Percentiles rank a stretch among this genome's conserved stretches.
Conservation (phyloP, 2,888 invertebrate genomes). For the Bedellia somnulentella region DNA sequence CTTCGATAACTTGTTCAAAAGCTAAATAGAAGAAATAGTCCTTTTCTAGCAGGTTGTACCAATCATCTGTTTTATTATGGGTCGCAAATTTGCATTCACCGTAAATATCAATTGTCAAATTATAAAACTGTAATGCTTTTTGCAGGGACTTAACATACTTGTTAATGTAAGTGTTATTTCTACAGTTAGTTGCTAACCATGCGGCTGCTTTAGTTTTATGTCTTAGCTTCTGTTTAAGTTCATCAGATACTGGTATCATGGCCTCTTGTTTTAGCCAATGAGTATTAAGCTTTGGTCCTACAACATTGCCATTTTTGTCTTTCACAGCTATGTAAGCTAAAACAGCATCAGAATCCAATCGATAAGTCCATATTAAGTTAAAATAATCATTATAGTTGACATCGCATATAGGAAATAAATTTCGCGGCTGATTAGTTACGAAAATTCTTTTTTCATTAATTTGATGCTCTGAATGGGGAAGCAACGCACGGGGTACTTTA, state of each 20-base stretch:
- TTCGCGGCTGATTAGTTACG: too few relatives aligned
- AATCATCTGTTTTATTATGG: slow-evolving; percentile 15
- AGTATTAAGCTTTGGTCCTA: slow-evolving; percentile 21
- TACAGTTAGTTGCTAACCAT: slow-evolving; percentile 31
- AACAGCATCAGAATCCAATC: slow-evolving; percentile 20
- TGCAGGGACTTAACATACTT: slow-evolving; percentile 16
- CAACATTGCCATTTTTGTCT: slow-evolving; percentile 14
- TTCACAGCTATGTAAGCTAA: slow-evolving; percentile 22
- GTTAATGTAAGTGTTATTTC: slow-evolving; percentile 16
- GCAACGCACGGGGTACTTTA: too few relatives aligned
- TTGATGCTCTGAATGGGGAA: too few relatives aligned
- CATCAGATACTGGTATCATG: slow-evolving; percentile 18
- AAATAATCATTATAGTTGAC: slow-evolving; percentile 19
- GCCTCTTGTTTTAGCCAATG: slow-evolving; percentile 18
- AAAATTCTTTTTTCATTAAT: too few relatives aligned
- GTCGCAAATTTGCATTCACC: slow-evolving; percentile 19
- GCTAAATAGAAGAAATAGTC: slow-evolving; percentile 26
- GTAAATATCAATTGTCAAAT: slow-evolving; percentile 23
- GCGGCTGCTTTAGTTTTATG: slow-evolving; percentile 24
- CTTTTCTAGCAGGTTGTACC: slow-evolving; percentile 15
- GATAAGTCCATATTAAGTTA: too few relatives aligned
- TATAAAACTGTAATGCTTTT: slow-evolving; percentile 16
- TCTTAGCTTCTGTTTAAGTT: slow-evolving; percentile 16
- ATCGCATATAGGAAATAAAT: slow-evolving; percentile 16
- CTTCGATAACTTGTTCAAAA: slow-evolving; percentile 28